Conservation (phyloP, 2,113 vertebrate species). For the Corythornis cristatus region DNA sequence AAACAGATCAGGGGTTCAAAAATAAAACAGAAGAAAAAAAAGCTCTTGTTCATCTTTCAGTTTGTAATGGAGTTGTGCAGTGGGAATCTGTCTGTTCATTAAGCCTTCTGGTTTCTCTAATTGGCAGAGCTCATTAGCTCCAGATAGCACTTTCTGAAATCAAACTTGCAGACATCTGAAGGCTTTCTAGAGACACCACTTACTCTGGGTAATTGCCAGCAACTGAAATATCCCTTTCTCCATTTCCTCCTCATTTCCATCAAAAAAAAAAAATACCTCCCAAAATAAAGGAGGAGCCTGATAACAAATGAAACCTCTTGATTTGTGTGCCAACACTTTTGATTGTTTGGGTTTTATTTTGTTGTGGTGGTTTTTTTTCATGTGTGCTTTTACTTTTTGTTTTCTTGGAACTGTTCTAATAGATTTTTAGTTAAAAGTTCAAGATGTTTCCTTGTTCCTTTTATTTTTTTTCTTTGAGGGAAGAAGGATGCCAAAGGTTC, state of each 20-base stretch:
- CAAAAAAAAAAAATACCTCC: background rate
- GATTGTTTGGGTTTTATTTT: no score
- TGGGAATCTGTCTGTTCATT: background rate
- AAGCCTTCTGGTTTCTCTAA: background rate
- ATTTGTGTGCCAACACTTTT: no score
- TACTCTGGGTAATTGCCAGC: background rate
- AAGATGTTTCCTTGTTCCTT: background rate
- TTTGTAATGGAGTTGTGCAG: background rate
- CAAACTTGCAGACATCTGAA: background rate
- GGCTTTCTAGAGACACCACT: background rate
- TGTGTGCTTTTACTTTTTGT: no score
- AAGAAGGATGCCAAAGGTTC: rapidly evolving
- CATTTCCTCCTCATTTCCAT: background rate
- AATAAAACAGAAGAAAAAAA: background rate
- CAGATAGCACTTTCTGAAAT: background rate
- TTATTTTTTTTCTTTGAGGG: background rate
- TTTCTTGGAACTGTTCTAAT: no score
- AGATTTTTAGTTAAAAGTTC: no score
- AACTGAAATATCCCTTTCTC: background rate
- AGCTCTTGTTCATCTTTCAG: background rate
- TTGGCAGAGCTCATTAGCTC: background rate
- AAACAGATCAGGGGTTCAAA: background rate
- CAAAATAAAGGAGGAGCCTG: background rate
- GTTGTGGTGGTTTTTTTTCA: no score
- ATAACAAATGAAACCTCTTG: background rate